These are phyloP conservation scores for Pimephales promelas DNA, from an alignment of 2,113 vertebrate species.

Conservation along the genomic window DNA sequence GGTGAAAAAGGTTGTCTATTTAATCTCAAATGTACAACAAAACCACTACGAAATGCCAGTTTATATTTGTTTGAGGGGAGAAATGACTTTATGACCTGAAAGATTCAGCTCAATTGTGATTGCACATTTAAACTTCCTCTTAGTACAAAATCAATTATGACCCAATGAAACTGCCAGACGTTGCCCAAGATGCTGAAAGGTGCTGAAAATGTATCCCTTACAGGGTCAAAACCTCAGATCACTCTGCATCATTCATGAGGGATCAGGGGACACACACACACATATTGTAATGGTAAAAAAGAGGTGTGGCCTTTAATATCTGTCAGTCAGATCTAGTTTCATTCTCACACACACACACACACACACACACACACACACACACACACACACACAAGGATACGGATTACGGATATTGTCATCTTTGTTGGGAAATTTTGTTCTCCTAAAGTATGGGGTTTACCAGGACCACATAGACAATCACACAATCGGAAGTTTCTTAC, in stretches of 20 bases:
- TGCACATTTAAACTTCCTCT: neutral
- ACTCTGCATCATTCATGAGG: conserved; percentile 26
- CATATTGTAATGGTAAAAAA: conserved; percentile 24
- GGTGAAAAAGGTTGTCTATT: neutral
- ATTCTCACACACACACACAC: conserved; percentile 30
- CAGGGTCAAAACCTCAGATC: conserved; percentile 3
- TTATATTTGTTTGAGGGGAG: neutral
- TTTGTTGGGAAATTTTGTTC: too few species aligned
- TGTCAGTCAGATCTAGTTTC: conserved; percentile 28
- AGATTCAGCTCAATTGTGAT: neutral
- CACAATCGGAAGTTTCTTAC: conserved; percentile 2
- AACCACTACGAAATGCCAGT: too few species aligned
- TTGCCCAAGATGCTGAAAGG: conserved; percentile 15
- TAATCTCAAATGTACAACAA: neutral
- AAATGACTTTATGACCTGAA: neutral
- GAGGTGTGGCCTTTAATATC: conserved; percentile 19
- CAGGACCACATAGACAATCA: conserved; percentile 14
- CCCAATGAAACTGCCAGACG: conserved; percentile 11
- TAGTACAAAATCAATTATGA: neutral
- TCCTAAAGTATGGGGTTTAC: too few species aligned
- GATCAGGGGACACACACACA: conserved; percentile 1
- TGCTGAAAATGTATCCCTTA: neutral
- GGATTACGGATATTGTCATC: too few species aligned
- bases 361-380: neutral
- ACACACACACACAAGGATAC: too few species aligned